Conservation (phyloP, 2,797 vertebrate species). For the Oreonectes daqikongensis region DNA sequence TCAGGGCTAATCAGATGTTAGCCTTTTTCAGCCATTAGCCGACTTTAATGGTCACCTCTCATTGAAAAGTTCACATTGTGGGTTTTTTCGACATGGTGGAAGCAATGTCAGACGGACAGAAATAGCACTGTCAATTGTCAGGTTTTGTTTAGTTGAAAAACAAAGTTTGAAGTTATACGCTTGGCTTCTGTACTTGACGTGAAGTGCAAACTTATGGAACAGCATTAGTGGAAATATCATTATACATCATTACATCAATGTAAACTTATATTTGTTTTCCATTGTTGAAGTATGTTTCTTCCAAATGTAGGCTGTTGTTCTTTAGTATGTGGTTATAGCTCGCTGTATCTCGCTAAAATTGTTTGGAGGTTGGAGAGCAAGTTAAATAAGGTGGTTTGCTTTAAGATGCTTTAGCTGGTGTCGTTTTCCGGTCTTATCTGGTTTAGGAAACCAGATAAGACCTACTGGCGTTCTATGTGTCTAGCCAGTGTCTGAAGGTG, state of each 20-base stretch:
- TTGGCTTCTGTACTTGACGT: background rate
- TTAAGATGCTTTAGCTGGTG: background rate
- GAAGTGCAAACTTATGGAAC: background rate
- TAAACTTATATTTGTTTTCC: background rate
- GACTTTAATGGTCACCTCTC: conserved; percentile 57
- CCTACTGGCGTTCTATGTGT: background rate
- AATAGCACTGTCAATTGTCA: conserved; percentile 19
- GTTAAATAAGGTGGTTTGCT: conserved; percentile 1
- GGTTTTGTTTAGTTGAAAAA: background rate
- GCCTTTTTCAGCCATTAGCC: conserved; percentile 65
- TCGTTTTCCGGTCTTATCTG: background rate
- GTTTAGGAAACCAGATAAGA: no score
- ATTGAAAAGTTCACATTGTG: background rate
- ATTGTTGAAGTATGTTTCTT: background rate
- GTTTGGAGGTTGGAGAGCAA: no score
- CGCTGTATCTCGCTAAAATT: no score
- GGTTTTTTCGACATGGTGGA: background rate
- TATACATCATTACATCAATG: background rate
- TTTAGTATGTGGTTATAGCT: background rate
- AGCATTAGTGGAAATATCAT: background rate
- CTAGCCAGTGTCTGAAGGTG: background rate
- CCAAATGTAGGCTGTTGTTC: background rate
- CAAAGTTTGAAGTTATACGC: background rate
- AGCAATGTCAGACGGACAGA: conserved; percentile 13
- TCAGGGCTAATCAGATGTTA: conserved; percentile 44